Base-by-base conservation (phyloP, 2,888 invertebrate species). In the Heliconius aoede region DNA sequence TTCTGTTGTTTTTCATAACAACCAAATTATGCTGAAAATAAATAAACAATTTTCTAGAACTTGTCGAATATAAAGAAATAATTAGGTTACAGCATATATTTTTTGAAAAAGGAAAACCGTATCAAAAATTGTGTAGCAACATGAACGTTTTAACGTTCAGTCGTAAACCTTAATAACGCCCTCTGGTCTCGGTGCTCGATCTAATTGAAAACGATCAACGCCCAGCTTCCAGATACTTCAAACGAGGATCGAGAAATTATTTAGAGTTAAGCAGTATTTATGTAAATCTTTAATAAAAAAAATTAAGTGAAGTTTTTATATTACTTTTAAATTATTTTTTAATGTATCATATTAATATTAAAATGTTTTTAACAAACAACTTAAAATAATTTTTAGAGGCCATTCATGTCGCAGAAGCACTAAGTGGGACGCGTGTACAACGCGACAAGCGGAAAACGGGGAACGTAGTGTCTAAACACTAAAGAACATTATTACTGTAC, bases 111-210 rank as follows among this genome's bases (percentile, higher is more conserved):
- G 3, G 11, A 55, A 60, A 60, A 60, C 15, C 3, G 28, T 30
- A 30, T 30, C 55, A 30, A 55, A 60, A 78, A 73, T 55, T 60
- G 58, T 3, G 15, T 75, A 40, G 32, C 61, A 60, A 72, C 60
- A 40, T 61, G 40, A 55, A 68, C 73, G 76, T 40, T 60, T 64
- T 76, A 46, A 72, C 72, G 64, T 64, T 51, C 72, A 13, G 26
- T 76, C 72, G 72, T 72, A 76, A 76, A 73, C 73, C 36, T 51
- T 76, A 69, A 72, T 74, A 26, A 62, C 55, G 36, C 40, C 58
- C 68, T 72, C 60, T 61, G 61, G 58, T 77, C 60, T 65, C 65
- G 71, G 51, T 58, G 72, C 76, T 76, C 73, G 69, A 78, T 69
- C 64, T 71, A 78, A 73, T 73, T 76, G 65, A 71, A 71, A 69